Evolutionary conservation across 2,888 invertebrate species (phyloP).

Genomic region (Autographa gamma): DNA sequence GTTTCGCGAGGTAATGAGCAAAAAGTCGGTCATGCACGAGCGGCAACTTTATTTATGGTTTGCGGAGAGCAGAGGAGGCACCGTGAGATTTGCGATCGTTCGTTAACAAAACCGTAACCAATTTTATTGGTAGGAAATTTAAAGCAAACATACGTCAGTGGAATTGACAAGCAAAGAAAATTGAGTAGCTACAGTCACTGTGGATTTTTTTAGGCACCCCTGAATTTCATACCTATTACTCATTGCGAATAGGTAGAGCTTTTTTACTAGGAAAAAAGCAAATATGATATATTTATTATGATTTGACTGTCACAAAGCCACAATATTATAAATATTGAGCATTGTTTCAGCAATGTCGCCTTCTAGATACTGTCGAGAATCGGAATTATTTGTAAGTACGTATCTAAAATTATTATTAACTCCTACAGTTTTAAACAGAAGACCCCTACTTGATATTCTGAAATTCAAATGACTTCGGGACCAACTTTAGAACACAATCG

Average conservation of each 20-base stretch:
- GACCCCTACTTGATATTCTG: slow-evolving; percentile 80
- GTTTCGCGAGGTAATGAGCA: slow-evolving; percentile 69
- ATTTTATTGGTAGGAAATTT: slow-evolving; percentile 54
- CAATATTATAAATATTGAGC: not conserved
- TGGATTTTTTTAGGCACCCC: not conserved
- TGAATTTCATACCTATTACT: not conserved
- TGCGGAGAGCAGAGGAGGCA: slow-evolving; percentile 48
- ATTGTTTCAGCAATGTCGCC: not conserved
- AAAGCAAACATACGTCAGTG: slow-evolving; percentile 12
- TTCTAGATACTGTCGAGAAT: not conserved
- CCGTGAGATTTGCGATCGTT: slow-evolving; percentile 58
- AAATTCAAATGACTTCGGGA: slow-evolving; percentile 84
- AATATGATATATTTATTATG: no score
- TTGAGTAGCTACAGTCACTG: not conserved
- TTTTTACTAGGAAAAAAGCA: no score
- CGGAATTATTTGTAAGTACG: slow-evolving; percentile 32
- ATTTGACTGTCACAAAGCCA: no score
- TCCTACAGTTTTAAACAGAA: slow-evolving; percentile 63
- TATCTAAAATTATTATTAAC: slow-evolving; percentile 61
- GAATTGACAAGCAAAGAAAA: not conserved
- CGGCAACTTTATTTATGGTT: slow-evolving; percentile 62
- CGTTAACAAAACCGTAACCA: slow-evolving; percentile 43
- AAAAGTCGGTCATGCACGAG: slow-evolving; percentile 69
- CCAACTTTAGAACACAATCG: slow-evolving; percentile 80
- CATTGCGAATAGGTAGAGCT: no score